These are phyloP conservation scores for western clawed frog (Xenopus tropicalis) DNA, from an alignment of 2,113 vertebrate genomes.

Conservation along the genomic window UCB_Xtro_10.0 CM004450.2:108446001-108446500, in stretches of 20 bases:
- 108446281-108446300: too few relatives aligned
- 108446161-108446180: slow-evolving; percentile 1
- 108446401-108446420: too few relatives aligned
- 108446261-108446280: too few relatives aligned
- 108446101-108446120: slow-evolving; percentile 20
- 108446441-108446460: too few relatives aligned
- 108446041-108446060: slow-evolving; percentile 34
- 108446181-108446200: slow-evolving; percentile 3
- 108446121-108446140: slow-evolving; percentile 7
- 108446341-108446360: too few relatives aligned
- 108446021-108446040: slow-evolving; percentile 40
- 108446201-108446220: background rate
- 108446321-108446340: too few relatives aligned
- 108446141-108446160: background rate
- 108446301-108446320: too few relatives aligned
- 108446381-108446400: too few relatives aligned
- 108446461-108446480: too few relatives aligned
- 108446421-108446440: too few relatives aligned
- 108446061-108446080: slow-evolving; percentile 35
- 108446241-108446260: background rate
- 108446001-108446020: slow-evolving; percentile 33
- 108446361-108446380: too few relatives aligned
- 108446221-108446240: background rate
- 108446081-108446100: slow-evolving; percentile 13
- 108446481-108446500: too few relatives aligned